Evolutionary conservation across 1,140 invertebrate species (phyloP).

Genomic region (Drosophila kikkawai): DNA sequence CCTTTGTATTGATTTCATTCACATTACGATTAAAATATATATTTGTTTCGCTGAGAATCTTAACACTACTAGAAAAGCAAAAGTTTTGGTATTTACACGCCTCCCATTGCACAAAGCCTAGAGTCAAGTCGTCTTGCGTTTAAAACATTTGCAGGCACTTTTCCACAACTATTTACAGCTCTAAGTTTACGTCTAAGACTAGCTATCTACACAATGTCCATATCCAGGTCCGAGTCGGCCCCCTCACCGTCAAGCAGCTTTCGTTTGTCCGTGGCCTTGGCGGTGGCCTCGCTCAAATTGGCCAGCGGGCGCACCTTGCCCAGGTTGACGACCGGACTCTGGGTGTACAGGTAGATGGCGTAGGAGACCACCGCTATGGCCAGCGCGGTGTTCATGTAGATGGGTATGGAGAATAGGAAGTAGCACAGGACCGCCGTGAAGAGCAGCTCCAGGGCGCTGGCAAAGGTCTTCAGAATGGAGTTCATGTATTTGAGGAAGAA

Average conservation of each 20-base stretch:
- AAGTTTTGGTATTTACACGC: constrained; percentile 54
- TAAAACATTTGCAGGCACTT: constrained; percentile 65
- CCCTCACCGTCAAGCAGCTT: constrained; percentile 69
- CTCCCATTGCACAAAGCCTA: constrained; percentile 54
- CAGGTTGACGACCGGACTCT: constrained; percentile 92
- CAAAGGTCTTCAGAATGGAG: constrained; percentile 98
- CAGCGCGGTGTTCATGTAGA: constrained; percentile 92
- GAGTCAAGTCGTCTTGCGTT: constrained; percentile 44
- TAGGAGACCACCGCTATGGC: constrained; percentile 94
- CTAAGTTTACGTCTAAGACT: constrained; percentile 27
- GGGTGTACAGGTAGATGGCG: constrained; percentile 94
- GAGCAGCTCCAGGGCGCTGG: constrained; percentile 96
- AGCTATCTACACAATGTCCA: constrained; percentile 71
- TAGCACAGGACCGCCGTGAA: constrained; percentile 96
- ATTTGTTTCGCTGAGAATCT: constrained; percentile 31
- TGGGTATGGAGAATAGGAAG: constrained; percentile 94
- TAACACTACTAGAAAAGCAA: constrained; percentile 17
- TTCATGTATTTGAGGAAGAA: constrained; percentile 97
- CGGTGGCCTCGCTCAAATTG: constrained; percentile 52
- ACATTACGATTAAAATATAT: constrained; percentile 18
- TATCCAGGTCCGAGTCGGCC: constrained; percentile 68
- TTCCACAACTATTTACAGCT: constrained; percentile 43
- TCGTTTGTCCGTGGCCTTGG: constrained; percentile 51
- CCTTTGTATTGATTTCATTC: neutral
- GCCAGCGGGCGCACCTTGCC: constrained; percentile 75